Conservation (phyloP, 2,888 invertebrate species). For the Steinernema hermaphroditum region DNA sequence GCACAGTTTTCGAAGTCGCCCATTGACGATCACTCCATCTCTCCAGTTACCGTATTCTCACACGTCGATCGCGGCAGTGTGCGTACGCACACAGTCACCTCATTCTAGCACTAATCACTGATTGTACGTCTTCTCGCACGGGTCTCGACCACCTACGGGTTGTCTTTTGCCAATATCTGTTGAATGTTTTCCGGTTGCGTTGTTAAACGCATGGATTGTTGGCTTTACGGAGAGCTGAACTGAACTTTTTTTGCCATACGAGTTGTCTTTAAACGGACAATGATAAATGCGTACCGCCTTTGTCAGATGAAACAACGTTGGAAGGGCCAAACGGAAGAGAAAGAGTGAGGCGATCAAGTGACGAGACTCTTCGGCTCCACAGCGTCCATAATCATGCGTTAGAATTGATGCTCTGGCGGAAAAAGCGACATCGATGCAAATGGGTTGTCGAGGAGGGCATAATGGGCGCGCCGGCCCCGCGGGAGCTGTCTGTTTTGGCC, state of each 20-base stretch:
- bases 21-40: constrained; percentile 11
- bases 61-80: constrained; percentile 17
- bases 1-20: constrained; percentile 17
- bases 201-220: background rate
- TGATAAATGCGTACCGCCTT: constrained; percentile 26
- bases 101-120: background rate
- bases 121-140: background rate
- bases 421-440: constrained; percentile 31
- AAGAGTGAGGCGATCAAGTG: background rate
- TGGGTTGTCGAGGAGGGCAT: constrained; percentile 28
- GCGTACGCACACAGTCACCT: constrained; percentile 24
- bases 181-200: constrained; percentile 15
- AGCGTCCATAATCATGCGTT: constrained; percentile 29
- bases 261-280: constrained; percentile 19
- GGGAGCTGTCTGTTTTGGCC: constrained; percentile 31
- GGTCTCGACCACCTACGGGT: constrained; percentile 27
- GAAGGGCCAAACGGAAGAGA: background rate
- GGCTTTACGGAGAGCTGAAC: constrained; percentile 19
- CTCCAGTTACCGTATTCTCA: constrained; percentile 20
- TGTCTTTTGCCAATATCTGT: constrained; percentile 16
- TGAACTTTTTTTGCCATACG: constrained; percentile 22
- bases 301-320: constrained; percentile 24
- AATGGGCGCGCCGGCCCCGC: constrained; percentile 30
- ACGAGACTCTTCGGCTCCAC: constrained; percentile 18
- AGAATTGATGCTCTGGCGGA: constrained; percentile 30